Evolutionary conservation across 2,113 vertebrate species (phyloP), one percentile per base, ranked within the genome.

Genomic region (Eudyptes chrysolophus): DNA sequence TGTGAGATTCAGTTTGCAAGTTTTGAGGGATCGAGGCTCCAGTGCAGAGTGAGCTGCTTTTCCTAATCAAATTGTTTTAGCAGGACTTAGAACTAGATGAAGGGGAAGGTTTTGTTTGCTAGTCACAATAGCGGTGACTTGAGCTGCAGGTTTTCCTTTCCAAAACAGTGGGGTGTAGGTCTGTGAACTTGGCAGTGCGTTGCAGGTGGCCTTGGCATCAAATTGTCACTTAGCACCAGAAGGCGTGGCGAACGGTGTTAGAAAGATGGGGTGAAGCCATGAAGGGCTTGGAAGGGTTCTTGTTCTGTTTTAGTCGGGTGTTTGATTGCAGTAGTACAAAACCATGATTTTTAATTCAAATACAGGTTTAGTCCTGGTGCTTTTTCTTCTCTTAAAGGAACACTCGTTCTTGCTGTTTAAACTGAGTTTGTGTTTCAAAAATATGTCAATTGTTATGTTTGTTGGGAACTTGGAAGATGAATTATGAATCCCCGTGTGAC

Each of bases 171-270:
- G 12, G 10, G 1, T n/a, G 29, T 16, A 64, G 13, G 13, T 40
- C 16, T 65, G 42, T 30, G 38, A 68, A 5, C 6, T 29, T 27
- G 0, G 5, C 11, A 3, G 7, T 36, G 8, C 0, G 1, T 11
- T 27, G 34, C 12, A n/a, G 4, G n/a, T 17, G 34, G 7, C 9
- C 21, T 13, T 38, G 29, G n/a, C 19, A 7, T 30, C 38, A 27
- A 4, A 13, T 22, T 4, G 10, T 48, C n/a, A 7, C 8, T 69
- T 19, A 13, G 6, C 24, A 9, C 6, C 16, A 6, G 34, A 24
- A 26, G 11, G 1, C 16, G 27, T 19, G 25, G 6, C 32, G 54
- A 27, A 32, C 0, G 0, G 7, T 0, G 0, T 38, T 44, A 2
- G 14, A 40, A 48, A 1, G 0, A 10, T 25, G 16, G 32, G 8